phyloP scores from a whole-genome alignment of 1,140 invertebrate species.

The Brachionus paranguensis region DNA sequence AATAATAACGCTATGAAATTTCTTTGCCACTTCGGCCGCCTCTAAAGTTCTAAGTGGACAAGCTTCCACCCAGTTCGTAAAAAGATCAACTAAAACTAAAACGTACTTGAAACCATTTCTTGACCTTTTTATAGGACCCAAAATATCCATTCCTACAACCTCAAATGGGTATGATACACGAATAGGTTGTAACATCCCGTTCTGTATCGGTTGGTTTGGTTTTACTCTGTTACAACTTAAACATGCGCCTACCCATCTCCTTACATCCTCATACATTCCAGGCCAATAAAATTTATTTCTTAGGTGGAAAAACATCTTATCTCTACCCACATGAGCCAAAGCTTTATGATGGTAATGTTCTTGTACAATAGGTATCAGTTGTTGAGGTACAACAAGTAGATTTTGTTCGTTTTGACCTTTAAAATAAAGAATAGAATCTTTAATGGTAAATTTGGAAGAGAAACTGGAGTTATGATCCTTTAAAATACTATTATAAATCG shows the following conservation, averaged over 20 bases:
- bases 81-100: constrained; percentile 49
- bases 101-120: constrained; percentile 46
- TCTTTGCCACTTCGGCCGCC: constrained; percentile 46
- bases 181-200: constrained; percentile 8
- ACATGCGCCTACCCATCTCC: background rate
- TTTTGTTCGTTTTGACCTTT: background rate
- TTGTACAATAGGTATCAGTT: background rate
- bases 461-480: background rate
- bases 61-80: constrained; percentile 53
- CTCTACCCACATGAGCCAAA: constrained; percentile 6
- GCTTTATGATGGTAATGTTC: background rate
- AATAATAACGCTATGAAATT: no score
- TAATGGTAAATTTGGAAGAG: background rate
- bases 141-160: constrained; percentile 41
- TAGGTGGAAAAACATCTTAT: background rate
- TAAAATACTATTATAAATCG: background rate
- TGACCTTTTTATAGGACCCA: constrained; percentile 42
- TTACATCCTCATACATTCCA: background rate
- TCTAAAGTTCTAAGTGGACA: constrained; percentile 51
- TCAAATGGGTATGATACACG: background rate
- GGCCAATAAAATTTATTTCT: constrained; percentile 22
- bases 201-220: background rate
- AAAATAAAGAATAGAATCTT: background rate
- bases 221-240: constrained; percentile 26
- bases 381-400: background rate